Evolutionary conservation across 2,888 invertebrate species (phyloP).

Genomic region (Hedychridium roseum): DNA sequence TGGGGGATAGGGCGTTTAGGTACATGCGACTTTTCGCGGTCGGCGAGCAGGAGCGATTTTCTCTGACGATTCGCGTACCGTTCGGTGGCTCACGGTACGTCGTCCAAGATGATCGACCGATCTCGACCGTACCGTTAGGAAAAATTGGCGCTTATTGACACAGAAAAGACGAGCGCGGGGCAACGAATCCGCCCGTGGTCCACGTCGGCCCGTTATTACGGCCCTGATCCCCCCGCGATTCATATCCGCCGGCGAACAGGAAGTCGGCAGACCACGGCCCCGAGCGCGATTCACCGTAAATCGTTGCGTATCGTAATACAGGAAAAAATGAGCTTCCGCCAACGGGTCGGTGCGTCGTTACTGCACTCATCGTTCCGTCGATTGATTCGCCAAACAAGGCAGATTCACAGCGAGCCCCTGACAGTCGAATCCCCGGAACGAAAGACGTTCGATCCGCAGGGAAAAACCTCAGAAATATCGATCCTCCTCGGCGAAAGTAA

Average conservation of each 20-base stretch:
- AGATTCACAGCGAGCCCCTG: too few species aligned
- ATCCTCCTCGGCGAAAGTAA: too few species aligned
- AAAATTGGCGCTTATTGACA: constrained; percentile 45
- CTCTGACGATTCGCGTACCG: constrained; percentile 26
- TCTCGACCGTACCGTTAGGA: constrained; percentile 44
- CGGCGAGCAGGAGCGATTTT: constrained; percentile 29
- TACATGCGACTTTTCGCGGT: constrained; percentile 24
- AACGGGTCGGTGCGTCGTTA: too few species aligned
- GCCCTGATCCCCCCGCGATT: not conserved
- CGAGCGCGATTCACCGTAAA: too few species aligned
- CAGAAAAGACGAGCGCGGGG: constrained; percentile 8
- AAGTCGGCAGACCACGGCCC: not conserved
- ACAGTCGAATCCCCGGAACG: too few species aligned
- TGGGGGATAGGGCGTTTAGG: constrained; percentile 22
- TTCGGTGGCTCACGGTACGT: constrained; percentile 40
- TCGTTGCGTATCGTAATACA: too few species aligned
- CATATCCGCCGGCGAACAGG: not conserved
- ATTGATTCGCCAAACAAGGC: too few species aligned
- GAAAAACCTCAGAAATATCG: too few species aligned
- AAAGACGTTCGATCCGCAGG: too few species aligned
- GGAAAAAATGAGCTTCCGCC: too few species aligned
- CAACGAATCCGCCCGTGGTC: not conserved
- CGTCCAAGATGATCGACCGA: constrained; percentile 46
- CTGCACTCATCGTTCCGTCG: too few species aligned
- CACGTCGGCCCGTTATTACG: not conserved